A percentile compares a stretch with the other conserved stretches of the same genome.
These are phyloP conservation scores for Chrosomus eos DNA, from an alignment of 2,797 vertebrate genomes.

Conservation along the genomic window DNA sequence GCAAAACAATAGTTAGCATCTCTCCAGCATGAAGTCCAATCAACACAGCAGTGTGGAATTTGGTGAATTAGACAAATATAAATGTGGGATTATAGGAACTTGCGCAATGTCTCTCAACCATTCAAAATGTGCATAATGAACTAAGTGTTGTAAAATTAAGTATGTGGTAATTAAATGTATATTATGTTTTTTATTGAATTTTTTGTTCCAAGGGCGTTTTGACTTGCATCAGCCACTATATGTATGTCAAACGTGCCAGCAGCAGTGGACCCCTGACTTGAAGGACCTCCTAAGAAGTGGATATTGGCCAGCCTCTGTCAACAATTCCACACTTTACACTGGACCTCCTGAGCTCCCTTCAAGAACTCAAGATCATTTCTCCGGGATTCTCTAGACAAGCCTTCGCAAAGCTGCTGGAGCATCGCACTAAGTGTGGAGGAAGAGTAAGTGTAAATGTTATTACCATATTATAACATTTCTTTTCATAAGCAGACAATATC, in stretches of 20 bases:
- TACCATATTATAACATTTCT: too few species aligned
- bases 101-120: too few species aligned
- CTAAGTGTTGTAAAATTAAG: background rate
- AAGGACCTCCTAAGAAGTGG: conserved; percentile 17
- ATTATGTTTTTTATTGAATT: background rate
- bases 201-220: background rate
- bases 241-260: background rate
- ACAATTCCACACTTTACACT: background rate
- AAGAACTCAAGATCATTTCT: conserved; percentile 17
- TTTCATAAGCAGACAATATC: background rate
- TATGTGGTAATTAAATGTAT: background rate
- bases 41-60: conserved; percentile 20
- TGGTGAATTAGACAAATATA: background rate
- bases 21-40: conserved; percentile 1
- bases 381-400: conserved; percentile 8
- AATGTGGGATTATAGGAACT: too few species aligned
- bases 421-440: too few species aligned
- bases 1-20: background rate
- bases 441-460: background rate
- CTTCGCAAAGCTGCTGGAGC: conserved; percentile 5
- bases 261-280: background rate
- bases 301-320: conserved; percentile 10
- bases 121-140: background rate
- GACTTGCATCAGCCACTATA: conserved; percentile 17
- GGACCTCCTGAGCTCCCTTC: conserved; percentile 17